These are phyloP conservation scores for Dendrolimus punctatus DNA, from an alignment of 1,140 invertebrate genomes.

Conservation along the genomic window DNA sequence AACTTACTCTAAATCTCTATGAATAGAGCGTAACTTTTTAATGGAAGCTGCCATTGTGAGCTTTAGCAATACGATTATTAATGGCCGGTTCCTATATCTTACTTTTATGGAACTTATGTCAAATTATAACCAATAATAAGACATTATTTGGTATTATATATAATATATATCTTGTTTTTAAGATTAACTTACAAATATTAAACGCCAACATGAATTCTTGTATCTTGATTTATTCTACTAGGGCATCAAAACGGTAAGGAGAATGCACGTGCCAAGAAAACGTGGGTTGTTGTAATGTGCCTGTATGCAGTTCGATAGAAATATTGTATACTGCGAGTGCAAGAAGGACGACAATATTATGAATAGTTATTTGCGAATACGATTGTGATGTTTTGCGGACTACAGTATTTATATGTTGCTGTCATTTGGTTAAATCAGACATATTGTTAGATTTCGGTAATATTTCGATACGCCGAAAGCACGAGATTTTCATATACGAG, in stretches of 20 bases:
- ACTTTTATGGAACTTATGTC: no score
- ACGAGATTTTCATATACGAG: no score
- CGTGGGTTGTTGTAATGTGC: slow-evolving; percentile 24
- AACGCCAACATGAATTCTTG: slow-evolving; percentile 30
- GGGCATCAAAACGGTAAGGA: slow-evolving; percentile 37
- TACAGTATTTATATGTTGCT: not conserved
- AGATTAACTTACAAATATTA: no score
- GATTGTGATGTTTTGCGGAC: slow-evolving; percentile 18
- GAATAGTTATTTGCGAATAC: slow-evolving; percentile 26
- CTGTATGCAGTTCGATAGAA: slow-evolving; percentile 41
- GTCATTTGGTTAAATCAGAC: slow-evolving; percentile 1
- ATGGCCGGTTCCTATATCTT: no score
- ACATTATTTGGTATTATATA: no score
- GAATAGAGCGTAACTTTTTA: no score
- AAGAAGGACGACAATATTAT: slow-evolving; percentile 31
- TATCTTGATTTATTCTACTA: slow-evolving; percentile 42
- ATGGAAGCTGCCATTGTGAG: no score
- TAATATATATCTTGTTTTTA: no score
- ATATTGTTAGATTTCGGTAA: not conserved
- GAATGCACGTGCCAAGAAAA: slow-evolving; percentile 39
- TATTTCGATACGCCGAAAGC: no score
- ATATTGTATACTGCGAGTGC: slow-evolving; percentile 23
- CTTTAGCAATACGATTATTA: no score
- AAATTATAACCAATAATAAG: no score
- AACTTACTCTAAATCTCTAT: no score